Conservation (phyloP, 2,888 invertebrate genomes). For the Drosophila flavopinicola region DNA sequence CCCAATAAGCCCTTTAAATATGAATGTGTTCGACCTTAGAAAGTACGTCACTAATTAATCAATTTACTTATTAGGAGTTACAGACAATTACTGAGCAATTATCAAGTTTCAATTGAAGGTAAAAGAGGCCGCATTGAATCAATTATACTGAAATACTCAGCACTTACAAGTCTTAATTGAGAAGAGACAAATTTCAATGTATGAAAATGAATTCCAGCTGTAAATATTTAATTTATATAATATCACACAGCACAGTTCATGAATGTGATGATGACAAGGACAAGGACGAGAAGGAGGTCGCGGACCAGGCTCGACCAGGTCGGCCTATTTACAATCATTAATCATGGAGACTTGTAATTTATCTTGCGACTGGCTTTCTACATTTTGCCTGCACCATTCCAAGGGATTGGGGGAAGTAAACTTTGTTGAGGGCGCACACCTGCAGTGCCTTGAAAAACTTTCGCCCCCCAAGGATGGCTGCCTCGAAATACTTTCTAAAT, state of each 20-base stretch:
- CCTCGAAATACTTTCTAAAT: conserved; percentile 72
- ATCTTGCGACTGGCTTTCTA: conserved; percentile 61
- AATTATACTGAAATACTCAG: conserved; percentile 1
- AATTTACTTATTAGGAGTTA: neutral
- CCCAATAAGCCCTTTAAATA: too few relatives aligned
- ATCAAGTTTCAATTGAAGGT: too few relatives aligned
- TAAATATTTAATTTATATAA: conserved; percentile 8
- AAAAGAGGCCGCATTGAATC: neutral
- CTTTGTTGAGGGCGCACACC: conserved; percentile 32
- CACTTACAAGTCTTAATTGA: neutral
- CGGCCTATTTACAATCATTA: conserved; percentile 69
- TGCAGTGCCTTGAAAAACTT: conserved; percentile 47
- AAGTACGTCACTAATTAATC: too few relatives aligned
- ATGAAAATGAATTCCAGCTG: conserved; percentile 9
- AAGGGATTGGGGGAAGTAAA: neutral
- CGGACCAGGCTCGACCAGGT: conserved; percentile 5
- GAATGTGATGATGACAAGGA: conserved; percentile 1
- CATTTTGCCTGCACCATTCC: conserved; percentile 20
- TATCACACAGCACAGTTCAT: conserved; percentile 20
- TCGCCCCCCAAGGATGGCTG: conserved; percentile 25
- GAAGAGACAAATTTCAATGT: conserved; percentile 3
- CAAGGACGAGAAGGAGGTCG: neutral
- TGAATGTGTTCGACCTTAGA: too few relatives aligned
- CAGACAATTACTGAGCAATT: neutral
- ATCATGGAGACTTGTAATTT: conserved; percentile 75